Conservation (phyloP, 2,888 invertebrate genomes). For the Drosophila neonasuta region DNA sequence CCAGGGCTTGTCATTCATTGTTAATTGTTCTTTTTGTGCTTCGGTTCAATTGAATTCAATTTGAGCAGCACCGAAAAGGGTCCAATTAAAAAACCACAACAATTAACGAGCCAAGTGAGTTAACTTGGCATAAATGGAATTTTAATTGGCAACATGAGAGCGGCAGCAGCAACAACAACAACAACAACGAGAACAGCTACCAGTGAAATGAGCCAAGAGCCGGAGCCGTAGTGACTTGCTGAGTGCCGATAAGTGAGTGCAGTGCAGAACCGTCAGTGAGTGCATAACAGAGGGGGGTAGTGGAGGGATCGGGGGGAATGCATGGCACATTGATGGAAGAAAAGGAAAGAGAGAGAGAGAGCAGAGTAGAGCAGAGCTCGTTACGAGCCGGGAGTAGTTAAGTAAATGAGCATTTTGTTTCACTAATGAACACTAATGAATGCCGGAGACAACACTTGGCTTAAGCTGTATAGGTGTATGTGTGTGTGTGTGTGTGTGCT, state of each 20-base stretch:
- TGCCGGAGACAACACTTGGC: conserved; percentile 76
- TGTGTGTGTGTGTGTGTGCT: conserved; percentile 34
- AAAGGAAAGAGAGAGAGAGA: conserved; percentile 6
- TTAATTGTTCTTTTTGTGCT: conserved; percentile 57
- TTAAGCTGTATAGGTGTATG: conserved; percentile 50
- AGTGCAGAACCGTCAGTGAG: conserved; percentile 6
- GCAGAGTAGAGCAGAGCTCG: conserved; percentile 35
- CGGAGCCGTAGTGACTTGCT: conserved; percentile 60
- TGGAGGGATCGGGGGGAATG: neutral
- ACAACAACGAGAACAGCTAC: conserved; percentile 20
- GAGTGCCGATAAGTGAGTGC: conserved; percentile 69
- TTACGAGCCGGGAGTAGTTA: conserved; percentile 72
- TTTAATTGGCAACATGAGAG: conserved; percentile 80
- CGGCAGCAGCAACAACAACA: conserved; percentile 38
- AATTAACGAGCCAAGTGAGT: conserved; percentile 80
- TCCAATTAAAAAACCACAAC: conserved; percentile 81
- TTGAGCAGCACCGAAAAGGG: conserved; percentile 70
- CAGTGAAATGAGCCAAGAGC: conserved; percentile 49
- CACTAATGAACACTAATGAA: conserved; percentile 81
- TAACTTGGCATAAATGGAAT: conserved; percentile 80
- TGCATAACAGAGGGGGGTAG: conserved; percentile 10
- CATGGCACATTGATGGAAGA: conserved; percentile 5
- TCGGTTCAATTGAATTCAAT: conserved; percentile 75
- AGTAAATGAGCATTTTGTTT: conserved; percentile 81
- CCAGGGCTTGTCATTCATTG: conserved; percentile 38